Evolutionary conservation across 2,113 vertebrate species (phyloP).

Genomic region (Lota lota): DNA sequence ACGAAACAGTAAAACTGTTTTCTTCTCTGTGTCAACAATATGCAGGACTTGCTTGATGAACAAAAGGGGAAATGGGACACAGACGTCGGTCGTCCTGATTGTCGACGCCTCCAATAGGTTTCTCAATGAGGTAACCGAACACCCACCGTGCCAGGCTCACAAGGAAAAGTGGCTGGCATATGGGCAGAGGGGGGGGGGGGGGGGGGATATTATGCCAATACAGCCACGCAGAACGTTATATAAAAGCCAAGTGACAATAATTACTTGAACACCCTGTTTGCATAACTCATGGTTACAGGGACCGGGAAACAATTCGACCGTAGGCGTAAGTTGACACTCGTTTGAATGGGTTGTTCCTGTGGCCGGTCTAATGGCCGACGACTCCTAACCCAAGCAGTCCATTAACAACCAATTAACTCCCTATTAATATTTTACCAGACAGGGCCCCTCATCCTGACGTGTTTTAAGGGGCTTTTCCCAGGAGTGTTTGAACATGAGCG

Average conservation of each 20-base stretch:
- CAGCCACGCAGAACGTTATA: slow-evolving; percentile 17
- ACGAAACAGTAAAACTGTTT: slow-evolving; percentile 45
- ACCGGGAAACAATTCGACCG: slow-evolving; percentile 61
- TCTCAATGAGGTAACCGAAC: slow-evolving; percentile 27
- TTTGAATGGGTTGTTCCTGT: slow-evolving; percentile 50
- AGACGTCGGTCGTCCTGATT: not conserved
- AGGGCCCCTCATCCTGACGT: slow-evolving; percentile 72
- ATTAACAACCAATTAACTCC: slow-evolving; percentile 80
- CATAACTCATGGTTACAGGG: slow-evolving; percentile 39
- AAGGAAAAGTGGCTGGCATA: slow-evolving; percentile 22
- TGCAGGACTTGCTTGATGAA: slow-evolving; percentile 13
- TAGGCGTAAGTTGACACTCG: slow-evolving; percentile 61
- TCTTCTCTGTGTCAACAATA: not conserved
- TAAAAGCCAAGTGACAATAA: slow-evolving; percentile 45
- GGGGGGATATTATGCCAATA: not conserved
- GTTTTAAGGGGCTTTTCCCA: slow-evolving; percentile 74
- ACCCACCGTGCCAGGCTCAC: slow-evolving; percentile 3
- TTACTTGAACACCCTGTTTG: slow-evolving; percentile 48
- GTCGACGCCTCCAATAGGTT: not conserved
- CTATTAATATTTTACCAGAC: slow-evolving; percentile 81
- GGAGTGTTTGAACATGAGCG: slow-evolving; percentile 77
- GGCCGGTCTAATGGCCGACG: slow-evolving; percentile 63
- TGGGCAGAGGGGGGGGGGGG: not conserved
- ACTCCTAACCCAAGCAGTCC: slow-evolving; percentile 69
- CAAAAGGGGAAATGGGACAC: slow-evolving; percentile 1